Evolutionary conservation across 2,113 vertebrate genomes (phyloP).

Genomic region (Chaetodon auriga): DNA sequence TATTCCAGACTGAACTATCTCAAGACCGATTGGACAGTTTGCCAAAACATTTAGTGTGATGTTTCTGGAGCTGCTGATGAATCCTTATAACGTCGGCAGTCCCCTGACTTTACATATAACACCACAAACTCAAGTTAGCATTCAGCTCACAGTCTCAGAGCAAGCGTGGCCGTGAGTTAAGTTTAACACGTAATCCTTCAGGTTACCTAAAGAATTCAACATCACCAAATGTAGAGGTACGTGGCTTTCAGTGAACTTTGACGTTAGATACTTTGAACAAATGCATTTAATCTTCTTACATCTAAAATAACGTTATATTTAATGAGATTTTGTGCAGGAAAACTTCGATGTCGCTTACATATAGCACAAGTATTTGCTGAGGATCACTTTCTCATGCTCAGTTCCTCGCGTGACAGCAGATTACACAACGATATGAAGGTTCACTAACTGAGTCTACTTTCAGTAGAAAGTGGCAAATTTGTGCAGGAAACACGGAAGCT

Average conservation of each 20-base stretch:
- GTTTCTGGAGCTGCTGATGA: too few species aligned
- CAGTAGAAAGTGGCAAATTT: constrained; percentile 30
- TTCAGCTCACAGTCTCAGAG: too few species aligned
- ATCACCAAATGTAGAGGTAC: not conserved
- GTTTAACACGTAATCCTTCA: not conserved
- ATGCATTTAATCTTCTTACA: not conserved
- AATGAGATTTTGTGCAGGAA: not conserved
- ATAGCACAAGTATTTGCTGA: constrained; percentile 1
- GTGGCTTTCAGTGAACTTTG: not conserved
- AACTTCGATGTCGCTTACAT: not conserved
- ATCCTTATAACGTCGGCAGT: too few species aligned
- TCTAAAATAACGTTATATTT: not conserved
- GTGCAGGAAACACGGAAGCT: constrained; percentile 11
- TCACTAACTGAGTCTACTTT: constrained; percentile 7
- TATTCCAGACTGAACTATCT: not conserved
- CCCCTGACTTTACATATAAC: too few species aligned
- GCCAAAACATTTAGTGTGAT: not conserved
- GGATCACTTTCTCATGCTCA: constrained; percentile 29
- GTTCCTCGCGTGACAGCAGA: constrained; percentile 24
- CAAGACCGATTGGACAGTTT: not conserved
- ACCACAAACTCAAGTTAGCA: too few species aligned
- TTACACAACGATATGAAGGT: constrained; percentile 11
- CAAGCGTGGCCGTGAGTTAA: too few species aligned
- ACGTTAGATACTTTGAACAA: not conserved
- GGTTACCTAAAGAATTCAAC: not conserved